Percentiles rank a stretch among this genome's conserved stretches.
Evolutionary conservation across 2,797 vertebrate species (phyloP).

Genomic region (Acanthis flammea): DNA sequence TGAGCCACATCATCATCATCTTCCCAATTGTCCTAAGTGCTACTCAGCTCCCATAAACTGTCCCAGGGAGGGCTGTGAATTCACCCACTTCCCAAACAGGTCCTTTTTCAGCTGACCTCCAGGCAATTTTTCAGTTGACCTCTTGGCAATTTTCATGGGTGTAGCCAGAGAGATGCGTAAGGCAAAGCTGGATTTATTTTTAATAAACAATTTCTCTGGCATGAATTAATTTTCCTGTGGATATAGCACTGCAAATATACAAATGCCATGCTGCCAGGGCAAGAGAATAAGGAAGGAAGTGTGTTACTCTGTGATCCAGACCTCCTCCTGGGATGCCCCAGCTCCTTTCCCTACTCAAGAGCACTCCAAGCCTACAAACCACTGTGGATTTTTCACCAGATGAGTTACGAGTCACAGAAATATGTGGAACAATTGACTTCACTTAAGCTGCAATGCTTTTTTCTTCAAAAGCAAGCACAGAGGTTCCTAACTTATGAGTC

Average conservation of each 20-base stretch:
- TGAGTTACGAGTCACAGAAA: neutral
- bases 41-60: neutral
- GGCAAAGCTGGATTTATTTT: neutral
- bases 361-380: neutral
- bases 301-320: neutral
- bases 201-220: neutral
- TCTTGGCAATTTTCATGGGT: neutral
- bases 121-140: neutral
- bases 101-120: neutral
- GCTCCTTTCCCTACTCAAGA: neutral
- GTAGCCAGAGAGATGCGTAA: accelerated
- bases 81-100: neutral
- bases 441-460: neutral
- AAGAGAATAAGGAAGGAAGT: neutral
- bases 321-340: neutral
- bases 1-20: accelerated
- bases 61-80: neutral
- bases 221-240: neutral
- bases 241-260: neutral
- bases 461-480: slow-evolving; percentile 25
- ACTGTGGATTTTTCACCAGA: neutral
- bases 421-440: neutral
- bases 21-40: neutral
- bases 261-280: neutral
- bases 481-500: neutral